These are phyloP conservation scores for Cyprinus carpio DNA, from an alignment of 2,113 vertebrate species.

Conservation along the genomic window DNA sequence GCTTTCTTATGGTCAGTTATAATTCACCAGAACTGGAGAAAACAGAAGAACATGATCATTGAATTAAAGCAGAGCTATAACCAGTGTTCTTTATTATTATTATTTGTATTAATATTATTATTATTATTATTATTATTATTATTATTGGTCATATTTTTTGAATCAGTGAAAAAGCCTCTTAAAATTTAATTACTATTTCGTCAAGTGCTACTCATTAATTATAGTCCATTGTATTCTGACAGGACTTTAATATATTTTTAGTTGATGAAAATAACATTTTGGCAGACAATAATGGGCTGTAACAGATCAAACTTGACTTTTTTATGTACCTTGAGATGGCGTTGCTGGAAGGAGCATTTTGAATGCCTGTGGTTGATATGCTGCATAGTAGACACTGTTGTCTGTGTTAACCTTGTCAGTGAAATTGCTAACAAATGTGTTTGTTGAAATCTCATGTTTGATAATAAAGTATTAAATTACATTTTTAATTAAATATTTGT, in stretches of 20 bases:
- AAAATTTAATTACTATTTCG: not conserved
- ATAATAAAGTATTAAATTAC: no score
- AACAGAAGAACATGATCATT: no score
- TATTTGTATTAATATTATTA: no score
- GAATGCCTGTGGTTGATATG: no score
- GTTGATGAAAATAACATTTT: not conserved
- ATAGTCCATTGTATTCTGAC: not conserved
- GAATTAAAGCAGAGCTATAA: not conserved
- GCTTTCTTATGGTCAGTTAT: not conserved
- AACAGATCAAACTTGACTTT: not conserved
- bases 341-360: no score
- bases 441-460: no score
- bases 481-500: no score
- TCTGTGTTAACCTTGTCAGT: no score
- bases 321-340: no score
- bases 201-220: not conserved
- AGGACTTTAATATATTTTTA: not conserved
- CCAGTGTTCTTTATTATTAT: not conserved
- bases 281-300: not conserved
- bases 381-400: no score
- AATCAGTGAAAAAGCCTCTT: not conserved
- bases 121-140: no score
- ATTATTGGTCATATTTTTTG: not conserved
- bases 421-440: no score
- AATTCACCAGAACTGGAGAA: not conserved